Evolutionary conservation across 2,797 vertebrate species (phyloP), one percentile per base, ranked within the genome.

Genomic region (Vultur gryphus): DNA sequence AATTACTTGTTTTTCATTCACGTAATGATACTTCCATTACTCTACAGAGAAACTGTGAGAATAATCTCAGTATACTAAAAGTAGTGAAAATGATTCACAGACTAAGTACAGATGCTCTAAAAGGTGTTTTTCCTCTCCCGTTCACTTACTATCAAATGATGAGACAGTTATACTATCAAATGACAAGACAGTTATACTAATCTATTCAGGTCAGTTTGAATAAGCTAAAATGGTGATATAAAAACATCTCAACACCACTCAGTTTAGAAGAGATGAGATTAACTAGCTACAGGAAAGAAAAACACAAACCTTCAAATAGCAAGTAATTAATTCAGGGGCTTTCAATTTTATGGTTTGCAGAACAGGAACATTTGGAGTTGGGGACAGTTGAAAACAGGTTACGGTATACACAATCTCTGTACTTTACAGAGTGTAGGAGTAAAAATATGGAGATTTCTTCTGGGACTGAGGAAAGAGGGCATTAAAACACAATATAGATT

Each of bases 1-100:
- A 96, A 96, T 95, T 83, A 84, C 41, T 95, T 93, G 23, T 48
- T 83, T 97, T 84, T 91, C 49, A 83, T 72, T 81, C 59, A 59
- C 44, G 57, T 64, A 84, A 81, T 55, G 51, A 89, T 84, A 61
- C 9, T 87, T n/a, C 13, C 65, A 80, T 93, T 93, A 89, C 43
- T 93, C 14, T 79, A 44, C 15, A 35, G 55, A 84, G 55, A 73
- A 90, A 73, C 8, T 48, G 24, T 41, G 16, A 79, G 18, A 62
- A 77, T 89, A 88, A 44, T 81, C 61, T 52, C 67, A 37, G 21
- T 76, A 39, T 69, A 20, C 37, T 59, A 21, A 87, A 85, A 58
- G 33, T 24, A 95, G 78, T 49, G 39, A 67, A 64, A 92, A 89
- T 61, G 23, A 84, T 52, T 78, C 77, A 92, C 39, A 73, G 33